phyloP scores from a whole-genome alignment of 2,888 invertebrate species.

The Oxycera nigricornis region DNA sequence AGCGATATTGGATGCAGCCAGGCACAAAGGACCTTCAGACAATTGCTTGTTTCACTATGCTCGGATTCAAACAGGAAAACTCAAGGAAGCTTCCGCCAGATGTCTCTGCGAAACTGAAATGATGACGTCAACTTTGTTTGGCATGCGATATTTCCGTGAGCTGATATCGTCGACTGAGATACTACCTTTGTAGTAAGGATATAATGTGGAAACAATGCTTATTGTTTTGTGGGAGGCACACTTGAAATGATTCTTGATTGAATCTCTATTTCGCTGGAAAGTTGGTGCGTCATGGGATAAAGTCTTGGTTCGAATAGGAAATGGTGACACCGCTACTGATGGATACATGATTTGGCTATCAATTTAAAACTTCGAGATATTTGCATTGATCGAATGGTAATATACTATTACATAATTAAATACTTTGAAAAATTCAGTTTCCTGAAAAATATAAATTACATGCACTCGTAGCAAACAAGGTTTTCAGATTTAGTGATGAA shows the following conservation, averaged over 20 bases:
- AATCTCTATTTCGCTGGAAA: neutral
- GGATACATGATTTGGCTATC: too few species aligned
- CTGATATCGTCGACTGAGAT: neutral
- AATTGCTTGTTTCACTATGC: neutral
- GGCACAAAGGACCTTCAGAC: neutral
- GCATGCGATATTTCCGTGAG: neutral
- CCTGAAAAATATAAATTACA: too few species aligned
- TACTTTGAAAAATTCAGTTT: too few species aligned
- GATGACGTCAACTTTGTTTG: neutral
- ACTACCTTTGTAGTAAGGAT: neutral
- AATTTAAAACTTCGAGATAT: too few species aligned
- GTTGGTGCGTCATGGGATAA: too few species aligned
- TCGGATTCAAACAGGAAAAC: neutral
- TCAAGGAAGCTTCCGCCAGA: neutral
- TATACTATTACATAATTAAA: too few species aligned
- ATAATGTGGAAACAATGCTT: neutral
- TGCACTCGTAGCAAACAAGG: too few species aligned
- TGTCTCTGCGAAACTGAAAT: slow-evolving; percentile 7
- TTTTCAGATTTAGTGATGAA: too few species aligned
- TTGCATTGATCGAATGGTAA: too few species aligned
- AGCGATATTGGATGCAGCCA: neutral
- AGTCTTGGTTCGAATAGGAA: too few species aligned
- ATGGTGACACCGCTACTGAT: too few species aligned
- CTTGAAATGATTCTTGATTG: neutral
- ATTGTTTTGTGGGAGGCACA: neutral